Evolutionary conservation across 2,113 vertebrate genomes (phyloP), one percentile per base, ranked within the genome.

Genomic region (Periophthalmodon schlosseri): DNA sequence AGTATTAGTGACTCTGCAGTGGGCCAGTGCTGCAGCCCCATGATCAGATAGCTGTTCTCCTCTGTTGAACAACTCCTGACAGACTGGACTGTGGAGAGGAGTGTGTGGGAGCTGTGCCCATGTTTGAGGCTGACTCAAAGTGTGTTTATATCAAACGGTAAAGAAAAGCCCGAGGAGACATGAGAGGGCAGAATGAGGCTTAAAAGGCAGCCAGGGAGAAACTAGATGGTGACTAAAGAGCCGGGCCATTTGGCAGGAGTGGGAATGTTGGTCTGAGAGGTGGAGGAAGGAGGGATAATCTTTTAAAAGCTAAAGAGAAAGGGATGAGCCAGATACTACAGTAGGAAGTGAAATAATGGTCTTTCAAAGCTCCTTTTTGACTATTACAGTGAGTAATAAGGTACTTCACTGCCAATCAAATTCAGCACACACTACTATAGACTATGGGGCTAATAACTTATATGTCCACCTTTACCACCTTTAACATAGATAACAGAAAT

Each of bases 201-300:
- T 70, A 75, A 79, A 66, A 66, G 61, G 72, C 81, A 76, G 68
- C 73, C 61, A 76, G 72, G 77, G 61, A 79, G 69, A 69, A 47
- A 50, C 39, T 34, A 23, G 46, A 67, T 69, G 61, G 71, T 7
- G 72, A 71, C 72, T 72, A 39, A 76, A 79, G 76, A 50, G 78
- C 72, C 71, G 15, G 72, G 58, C 80, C 66, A 67, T 67, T 72
- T 78, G 72, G 80, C 76, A 68, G 39, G 77, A 34, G 74, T 72
- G 49, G 68, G 67, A 47, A 72, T 57, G 64, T 73, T 68, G 80
- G 74, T 78, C 56, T 68, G 82, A 58, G 70, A 70, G 61, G 33
- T 52, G 64, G 72, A 78, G 64, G 65, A 75, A 80, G 69, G 39
- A 65, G 11, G 21, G 54, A 75, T 61, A 33, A 52, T 68, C 60